phyloP scores from a whole-genome alignment of 2,113 vertebrate species.

The Mandrillus leucophaeus region DNA sequence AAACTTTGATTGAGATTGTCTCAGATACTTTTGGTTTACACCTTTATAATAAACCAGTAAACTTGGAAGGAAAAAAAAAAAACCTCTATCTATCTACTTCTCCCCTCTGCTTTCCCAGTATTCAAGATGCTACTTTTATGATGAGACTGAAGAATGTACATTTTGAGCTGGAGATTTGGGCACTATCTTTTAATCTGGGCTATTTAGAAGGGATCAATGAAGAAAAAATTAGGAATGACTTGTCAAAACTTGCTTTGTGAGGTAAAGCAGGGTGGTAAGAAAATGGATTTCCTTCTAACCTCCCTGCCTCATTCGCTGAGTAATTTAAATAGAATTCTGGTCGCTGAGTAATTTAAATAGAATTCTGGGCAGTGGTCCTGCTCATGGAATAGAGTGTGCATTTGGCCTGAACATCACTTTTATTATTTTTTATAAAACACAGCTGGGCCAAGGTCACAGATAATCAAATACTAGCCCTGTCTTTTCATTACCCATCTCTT shows the following conservation, averaged over 20 bases:
- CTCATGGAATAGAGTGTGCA: not conserved
- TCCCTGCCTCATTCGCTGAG: rapidly evolving
- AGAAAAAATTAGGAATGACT: not conserved
- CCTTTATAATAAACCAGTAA: not conserved
- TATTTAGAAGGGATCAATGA: not conserved
- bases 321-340: too few relatives aligned
- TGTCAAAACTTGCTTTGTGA: not conserved
- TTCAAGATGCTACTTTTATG: not conserved
- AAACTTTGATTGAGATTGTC: too few relatives aligned
- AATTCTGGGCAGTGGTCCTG: not conserved
- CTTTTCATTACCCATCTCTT: not conserved
- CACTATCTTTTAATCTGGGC: not conserved
- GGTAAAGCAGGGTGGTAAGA: not conserved
- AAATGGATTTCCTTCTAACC: not conserved
- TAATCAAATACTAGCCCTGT: not conserved
- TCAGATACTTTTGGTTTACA: too few relatives aligned
- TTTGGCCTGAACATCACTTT: not conserved
- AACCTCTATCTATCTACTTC: too few relatives aligned
- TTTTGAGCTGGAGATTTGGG: not conserved
- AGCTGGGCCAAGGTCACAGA: not conserved
- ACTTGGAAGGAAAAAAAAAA: not conserved
- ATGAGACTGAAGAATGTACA: not conserved
- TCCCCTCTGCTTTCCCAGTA: not conserved
- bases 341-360: not conserved
- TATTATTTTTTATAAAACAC: not conserved